A percentile compares a stretch with the other conserved stretches of the same genome.
Evolutionary conservation across 2,797 vertebrate genomes (phyloP).

Genomic region (Mastacembelus armatus): DNA sequence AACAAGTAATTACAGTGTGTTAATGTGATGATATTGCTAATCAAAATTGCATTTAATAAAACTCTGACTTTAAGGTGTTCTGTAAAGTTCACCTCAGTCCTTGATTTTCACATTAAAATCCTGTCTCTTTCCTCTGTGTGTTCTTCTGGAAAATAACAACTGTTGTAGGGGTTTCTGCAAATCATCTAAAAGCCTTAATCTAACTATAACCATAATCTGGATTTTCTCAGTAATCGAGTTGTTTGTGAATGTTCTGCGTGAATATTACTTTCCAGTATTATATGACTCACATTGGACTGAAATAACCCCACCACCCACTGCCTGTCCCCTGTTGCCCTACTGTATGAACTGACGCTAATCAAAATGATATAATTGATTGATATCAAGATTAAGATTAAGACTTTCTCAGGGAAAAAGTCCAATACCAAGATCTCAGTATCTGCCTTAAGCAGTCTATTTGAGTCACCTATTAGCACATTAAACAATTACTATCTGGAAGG

Average conservation of each 20-base stretch:
- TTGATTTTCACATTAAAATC: conserved; percentile 6
- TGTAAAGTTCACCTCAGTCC: not conserved
- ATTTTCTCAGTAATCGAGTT: conserved; percentile 45
- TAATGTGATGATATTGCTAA: no score
- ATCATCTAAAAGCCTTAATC: conserved; percentile 49
- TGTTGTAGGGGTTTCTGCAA: conserved; percentile 38
- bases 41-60: not conserved
- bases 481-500: conserved; percentile 23
- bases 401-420: no score
- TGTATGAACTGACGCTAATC: conserved; percentile 44
- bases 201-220: conserved; percentile 53
- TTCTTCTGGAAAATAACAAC: conserved; percentile 28
- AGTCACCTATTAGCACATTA: conserved; percentile 29
- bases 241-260: conserved; percentile 41
- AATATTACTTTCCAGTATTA: conserved; percentile 42
- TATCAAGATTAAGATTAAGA: no score
- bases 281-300: conserved; percentile 39
- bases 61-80: not conserved
- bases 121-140: conserved; percentile 11
- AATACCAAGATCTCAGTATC: no score
- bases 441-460: conserved; percentile 19
- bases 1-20: not conserved
- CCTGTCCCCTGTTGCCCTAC: conserved; percentile 32
- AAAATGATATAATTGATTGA: no score
- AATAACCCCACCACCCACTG: conserved; percentile 22